phyloP scores from a whole-genome alignment of 2,113 vertebrate genomes.

The Lichenostomus cassidix region DNA sequence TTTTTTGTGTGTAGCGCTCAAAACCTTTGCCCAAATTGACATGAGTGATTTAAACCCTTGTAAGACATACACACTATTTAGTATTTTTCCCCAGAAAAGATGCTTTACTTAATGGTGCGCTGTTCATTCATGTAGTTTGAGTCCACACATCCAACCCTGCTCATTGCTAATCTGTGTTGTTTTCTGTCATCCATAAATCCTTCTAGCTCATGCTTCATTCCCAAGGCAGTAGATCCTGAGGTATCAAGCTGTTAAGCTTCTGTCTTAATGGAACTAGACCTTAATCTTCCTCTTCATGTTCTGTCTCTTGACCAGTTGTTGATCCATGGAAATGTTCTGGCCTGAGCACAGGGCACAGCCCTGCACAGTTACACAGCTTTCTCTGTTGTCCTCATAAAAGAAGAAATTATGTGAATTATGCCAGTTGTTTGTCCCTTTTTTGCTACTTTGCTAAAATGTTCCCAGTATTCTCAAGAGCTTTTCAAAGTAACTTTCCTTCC shows the following conservation, averaged over 20 bases:
- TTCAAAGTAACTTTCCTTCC: neutral
- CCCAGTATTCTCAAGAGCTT: neutral
- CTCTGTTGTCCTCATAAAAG: neutral
- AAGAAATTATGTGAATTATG: neutral
- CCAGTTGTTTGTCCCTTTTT: neutral
- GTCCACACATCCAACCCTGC: neutral
- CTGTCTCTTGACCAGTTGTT: neutral
- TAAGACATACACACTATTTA: neutral
- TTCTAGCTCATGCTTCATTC: neutral
- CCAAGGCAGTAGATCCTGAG: neutral
- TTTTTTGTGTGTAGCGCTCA: neutral
- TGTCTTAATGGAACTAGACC: neutral
- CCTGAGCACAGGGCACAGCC: neutral
- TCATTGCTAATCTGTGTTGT: neutral
- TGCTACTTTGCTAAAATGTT: neutral
- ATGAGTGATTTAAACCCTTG: neutral
- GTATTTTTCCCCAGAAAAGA: neutral
- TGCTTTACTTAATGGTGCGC: neutral
- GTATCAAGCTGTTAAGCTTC: neutral
- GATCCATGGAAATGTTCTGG: neutral
- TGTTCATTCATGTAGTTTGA: neutral
- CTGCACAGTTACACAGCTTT: neutral
- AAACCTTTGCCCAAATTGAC: neutral
- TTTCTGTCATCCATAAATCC: neutral
- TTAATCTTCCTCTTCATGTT: neutral